Percentiles rank a stretch among this genome's conserved stretches.
Evolutionary conservation across 2,113 vertebrate species (phyloP).

Genomic region (Cariama cristata): DNA sequence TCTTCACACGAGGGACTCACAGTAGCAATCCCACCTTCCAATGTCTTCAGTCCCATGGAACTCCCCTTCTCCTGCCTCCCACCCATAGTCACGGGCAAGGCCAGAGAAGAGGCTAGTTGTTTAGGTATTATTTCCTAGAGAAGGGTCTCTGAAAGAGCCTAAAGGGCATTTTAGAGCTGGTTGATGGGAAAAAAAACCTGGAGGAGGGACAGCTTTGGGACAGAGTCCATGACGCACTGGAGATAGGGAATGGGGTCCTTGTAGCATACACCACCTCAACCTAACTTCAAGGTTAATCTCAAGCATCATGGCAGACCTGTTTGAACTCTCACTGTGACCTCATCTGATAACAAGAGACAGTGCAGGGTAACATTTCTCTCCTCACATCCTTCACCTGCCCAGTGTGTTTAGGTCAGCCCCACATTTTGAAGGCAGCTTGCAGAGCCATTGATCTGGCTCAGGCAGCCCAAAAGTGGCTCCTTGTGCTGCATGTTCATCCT

Average conservation of each 20-base stretch:
- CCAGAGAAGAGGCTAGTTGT: background rate
- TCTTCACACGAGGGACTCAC: background rate
- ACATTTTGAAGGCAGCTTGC: background rate
- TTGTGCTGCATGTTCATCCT: background rate
- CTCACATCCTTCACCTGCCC: background rate
- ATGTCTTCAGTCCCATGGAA: background rate
- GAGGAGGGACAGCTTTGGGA: background rate
- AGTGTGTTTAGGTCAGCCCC: background rate
- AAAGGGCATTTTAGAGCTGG: background rate
- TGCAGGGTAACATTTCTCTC: background rate
- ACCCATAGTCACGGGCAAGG: background rate
- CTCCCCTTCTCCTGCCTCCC: background rate
- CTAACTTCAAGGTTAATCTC: background rate
- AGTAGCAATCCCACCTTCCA: background rate
- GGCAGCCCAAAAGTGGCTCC: background rate
- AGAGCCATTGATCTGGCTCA: background rate
- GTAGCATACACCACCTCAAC: background rate
- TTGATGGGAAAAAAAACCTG: background rate
- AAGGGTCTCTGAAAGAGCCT: background rate
- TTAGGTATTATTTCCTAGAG: background rate
- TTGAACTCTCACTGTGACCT: background rate
- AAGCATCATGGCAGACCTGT: background rate
- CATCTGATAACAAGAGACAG: background rate
- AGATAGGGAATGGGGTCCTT: background rate
- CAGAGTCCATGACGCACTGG: background rate